phyloP scores from a whole-genome alignment of 2,113 vertebrate genomes.

The Hippocampus barbouri region DNA sequence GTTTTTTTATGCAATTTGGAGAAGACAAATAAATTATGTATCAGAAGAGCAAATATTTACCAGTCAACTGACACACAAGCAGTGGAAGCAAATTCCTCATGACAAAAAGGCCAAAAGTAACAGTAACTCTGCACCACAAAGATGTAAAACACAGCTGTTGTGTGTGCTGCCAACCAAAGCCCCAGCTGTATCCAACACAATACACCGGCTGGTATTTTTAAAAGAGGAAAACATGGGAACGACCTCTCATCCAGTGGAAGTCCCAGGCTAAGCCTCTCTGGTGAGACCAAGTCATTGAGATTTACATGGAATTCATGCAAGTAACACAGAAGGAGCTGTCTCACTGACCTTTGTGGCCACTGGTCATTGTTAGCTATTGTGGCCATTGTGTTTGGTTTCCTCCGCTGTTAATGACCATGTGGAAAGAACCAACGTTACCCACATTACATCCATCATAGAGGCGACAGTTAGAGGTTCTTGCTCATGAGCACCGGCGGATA shows the following conservation, averaged over 20 bases:
- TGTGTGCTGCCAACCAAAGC: slow-evolving; percentile 41
- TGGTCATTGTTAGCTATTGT: slow-evolving; percentile 44
- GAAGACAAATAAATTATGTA: neutral
- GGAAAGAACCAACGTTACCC: slow-evolving; percentile 37
- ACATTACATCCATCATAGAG: slow-evolving; percentile 13
- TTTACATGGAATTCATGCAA: slow-evolving; percentile 11
- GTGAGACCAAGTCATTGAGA: slow-evolving; percentile 27
- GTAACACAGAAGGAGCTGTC: slow-evolving; percentile 23
- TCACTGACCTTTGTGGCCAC: slow-evolving; percentile 31
- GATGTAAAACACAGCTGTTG: slow-evolving; percentile 60
- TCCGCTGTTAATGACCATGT: slow-evolving; percentile 32
- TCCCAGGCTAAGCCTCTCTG: slow-evolving; percentile 29
- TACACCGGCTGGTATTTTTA: slow-evolving; percentile 56
- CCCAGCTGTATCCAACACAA: slow-evolving; percentile 53
- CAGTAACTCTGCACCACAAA: slow-evolving; percentile 13
- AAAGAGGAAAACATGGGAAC: slow-evolving; percentile 50
- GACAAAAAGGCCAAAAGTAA: slow-evolving; percentile 21
- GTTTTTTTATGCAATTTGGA: neutral
- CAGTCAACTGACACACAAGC: neutral
- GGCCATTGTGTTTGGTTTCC: slow-evolving; percentile 65
- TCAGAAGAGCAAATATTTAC: neutral
- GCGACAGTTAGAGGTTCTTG: slow-evolving; percentile 3
- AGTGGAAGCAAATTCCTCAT: neutral
- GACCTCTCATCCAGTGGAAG: slow-evolving; percentile 38
- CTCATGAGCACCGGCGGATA: neutral